Base-by-base conservation (phyloP, 2,113 vertebrate species). In the Laterallus jamaicensis region DNA sequence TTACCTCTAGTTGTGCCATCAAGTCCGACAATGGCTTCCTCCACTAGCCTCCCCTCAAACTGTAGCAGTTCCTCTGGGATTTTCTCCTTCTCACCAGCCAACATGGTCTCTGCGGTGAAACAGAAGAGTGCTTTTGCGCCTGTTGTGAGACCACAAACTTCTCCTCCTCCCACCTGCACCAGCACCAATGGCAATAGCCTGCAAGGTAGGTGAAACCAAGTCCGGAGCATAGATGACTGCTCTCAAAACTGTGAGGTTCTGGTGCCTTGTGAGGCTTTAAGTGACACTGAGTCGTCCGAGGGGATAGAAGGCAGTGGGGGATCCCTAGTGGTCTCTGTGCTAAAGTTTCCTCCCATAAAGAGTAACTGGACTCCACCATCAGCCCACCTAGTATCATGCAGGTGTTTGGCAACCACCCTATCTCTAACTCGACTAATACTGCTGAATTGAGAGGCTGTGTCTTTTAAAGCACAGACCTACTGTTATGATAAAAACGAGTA, bases 71-170 rank as follows among this genome's bases (percentile, higher is more conserved):
- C 99, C 97, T 99, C 99, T 7, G 99, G 99, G 95, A 99, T 99
- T 96, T 99, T 99, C 98, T 99, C 99, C 97, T 99, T 99, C 98
- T 99, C 99, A 95, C 99, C 99, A 95, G 99, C 99, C 98, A 99
- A 99, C 98, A 99, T 99, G 99, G 99, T 99, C 95, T 99, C 99
- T 3, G 99, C 99, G 2, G 99, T 99, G 98, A 99, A 99, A 91
- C 99, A 99, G 98, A 99, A 99, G 98, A 99, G 99, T 90, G 99
- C 99, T 81, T 99, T 99, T 19, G 99, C 99, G 6, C 99, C 99
- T 2, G 99, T 99, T 3, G 99, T 99, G 97, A 98, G 99, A 97
- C 99, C 99, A 47, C 99, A 99, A 70, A 99, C 99, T 40, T 99
- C 99, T 62, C 99, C 99, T 21, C 99, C 99, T 83, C 99, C 99